Evolutionary conservation across 1,140 invertebrate genomes (phyloP), one percentile per base, ranked within the genome.

Genomic region (Drusus annulatus): DNA sequence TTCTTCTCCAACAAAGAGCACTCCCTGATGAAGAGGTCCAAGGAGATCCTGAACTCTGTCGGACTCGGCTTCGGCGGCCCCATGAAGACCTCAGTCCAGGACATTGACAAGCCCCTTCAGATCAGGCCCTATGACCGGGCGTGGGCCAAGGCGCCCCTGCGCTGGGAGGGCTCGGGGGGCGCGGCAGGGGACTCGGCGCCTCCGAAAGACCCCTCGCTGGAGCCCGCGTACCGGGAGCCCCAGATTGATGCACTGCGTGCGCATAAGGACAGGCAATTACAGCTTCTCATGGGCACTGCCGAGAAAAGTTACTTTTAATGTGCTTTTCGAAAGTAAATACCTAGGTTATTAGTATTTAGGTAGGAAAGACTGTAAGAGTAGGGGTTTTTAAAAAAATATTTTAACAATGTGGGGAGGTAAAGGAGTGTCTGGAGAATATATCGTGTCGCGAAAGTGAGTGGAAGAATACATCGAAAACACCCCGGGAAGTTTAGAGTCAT

Each of bases 1-100:
- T 83, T 79, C 68, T 81, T 74, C 60, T 77, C 74, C 16, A 81
- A 81, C 69, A 83, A 69, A 17, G 82, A 83, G 19, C 82, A 79
- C 23, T 10, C 76, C 23, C 17, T 83, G 13, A 71, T 75, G 16
- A 80, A 78, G 50, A 80, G 50, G 54, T 63, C 63, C 0, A 80
- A 79, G 28, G 82, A 83, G 62, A 54, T 80, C 21, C 60, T 83
- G 1, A 83, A 83, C 56, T n/a, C 60, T 17, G 50, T 83, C 0
- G 79, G 82, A 3, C 80, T 83, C 45, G 79, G 82, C 6, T 60
- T 76, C n/a, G 76, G 80, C n/a, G 71, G 23, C 8, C 50, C 31
- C 16, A 62, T 76, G 23, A 83, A 81, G 65, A 69, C 73, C 2
- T 58, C 36, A 4, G 65, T 78, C 4, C 36, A 52, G 23, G 82